These are phyloP conservation scores for Sminthurides bifidus DNA, from an alignment of 1,140 invertebrate species.

Conservation along the genomic window DNA sequence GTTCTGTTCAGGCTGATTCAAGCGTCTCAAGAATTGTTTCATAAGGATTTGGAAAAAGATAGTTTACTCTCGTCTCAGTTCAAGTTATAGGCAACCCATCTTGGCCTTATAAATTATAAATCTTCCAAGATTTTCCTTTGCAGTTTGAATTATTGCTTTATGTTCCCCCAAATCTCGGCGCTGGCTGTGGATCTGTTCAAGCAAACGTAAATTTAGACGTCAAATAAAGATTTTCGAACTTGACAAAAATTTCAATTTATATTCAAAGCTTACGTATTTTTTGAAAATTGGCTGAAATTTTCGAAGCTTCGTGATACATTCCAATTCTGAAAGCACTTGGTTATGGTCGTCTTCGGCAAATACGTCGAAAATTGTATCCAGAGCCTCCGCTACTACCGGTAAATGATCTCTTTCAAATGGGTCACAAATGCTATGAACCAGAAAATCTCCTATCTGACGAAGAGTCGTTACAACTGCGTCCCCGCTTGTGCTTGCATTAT, in stretches of 20 bases:
- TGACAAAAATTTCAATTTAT: slow-evolving; percentile 2
- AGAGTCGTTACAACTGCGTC: not conserved
- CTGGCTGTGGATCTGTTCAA: slow-evolving; percentile 47
- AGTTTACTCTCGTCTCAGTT: too few relatives aligned
- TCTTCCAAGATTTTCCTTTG: slow-evolving; percentile 51
- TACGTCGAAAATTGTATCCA: slow-evolving; percentile 63
- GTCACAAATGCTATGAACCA: slow-evolving; percentile 8
- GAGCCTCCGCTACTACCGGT: slow-evolving; percentile 57
- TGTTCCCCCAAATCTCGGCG: slow-evolving; percentile 51
- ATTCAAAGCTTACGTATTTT: slow-evolving; percentile 44
- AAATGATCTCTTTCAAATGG: slow-evolving; percentile 38
- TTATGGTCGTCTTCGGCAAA: slow-evolving; percentile 64
- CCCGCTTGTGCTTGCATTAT: slow-evolving; percentile 34
- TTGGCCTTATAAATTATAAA: slow-evolving; percentile 64
- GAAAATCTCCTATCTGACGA: slow-evolving; percentile 15
- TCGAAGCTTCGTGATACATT: slow-evolving; percentile 47
- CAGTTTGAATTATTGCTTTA: slow-evolving; percentile 52
- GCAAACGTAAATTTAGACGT: slow-evolving; percentile 2
- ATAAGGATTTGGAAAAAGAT: too few relatives aligned
- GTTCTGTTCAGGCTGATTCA: too few relatives aligned
- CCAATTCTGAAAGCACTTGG: slow-evolving; percentile 47
- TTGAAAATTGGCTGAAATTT: slow-evolving; percentile 48
- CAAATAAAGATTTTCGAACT: too few relatives aligned
- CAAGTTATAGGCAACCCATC: too few relatives aligned
- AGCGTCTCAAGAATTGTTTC: too few relatives aligned